Percentiles rank a stretch among this genome's conserved stretches.
phyloP scores from a whole-genome alignment of 2,888 invertebrate genomes.

The Steinernema carpocapsae region DNA sequence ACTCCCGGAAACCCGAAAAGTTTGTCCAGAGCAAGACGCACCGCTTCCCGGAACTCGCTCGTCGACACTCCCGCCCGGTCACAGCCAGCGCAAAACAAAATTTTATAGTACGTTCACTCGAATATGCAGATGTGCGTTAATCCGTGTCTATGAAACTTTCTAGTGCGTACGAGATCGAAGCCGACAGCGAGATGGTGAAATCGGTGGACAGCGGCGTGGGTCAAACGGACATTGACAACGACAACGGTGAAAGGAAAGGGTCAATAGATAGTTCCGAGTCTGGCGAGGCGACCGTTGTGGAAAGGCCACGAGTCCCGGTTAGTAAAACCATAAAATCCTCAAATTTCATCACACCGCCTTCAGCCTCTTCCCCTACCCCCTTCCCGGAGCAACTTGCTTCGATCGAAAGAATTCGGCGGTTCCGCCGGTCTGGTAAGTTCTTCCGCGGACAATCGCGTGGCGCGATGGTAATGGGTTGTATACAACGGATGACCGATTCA shows the following conservation, averaged over 20 bases:
- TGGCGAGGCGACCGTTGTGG: not conserved
- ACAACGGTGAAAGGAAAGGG: slow-evolving; percentile 1
- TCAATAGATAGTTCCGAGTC: slow-evolving; percentile 17
- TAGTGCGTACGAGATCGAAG: slow-evolving; percentile 5
- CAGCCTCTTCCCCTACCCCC: slow-evolving; percentile 14
- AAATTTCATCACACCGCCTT: not conserved
- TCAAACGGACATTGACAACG: slow-evolving; percentile 29
- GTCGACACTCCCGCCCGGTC: slow-evolving; percentile 5
- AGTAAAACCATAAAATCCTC: not conserved
- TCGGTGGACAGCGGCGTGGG: slow-evolving; percentile 22
- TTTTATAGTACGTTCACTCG: slow-evolving; percentile 4
- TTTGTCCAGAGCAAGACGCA: not conserved
- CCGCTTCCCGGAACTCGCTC: slow-evolving; percentile 9
- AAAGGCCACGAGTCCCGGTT: slow-evolving; percentile 6
- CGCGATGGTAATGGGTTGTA: not conserved
- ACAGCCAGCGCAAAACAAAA: not conserved
- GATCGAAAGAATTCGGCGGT: slow-evolving; percentile 25
- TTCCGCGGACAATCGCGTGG: not conserved
- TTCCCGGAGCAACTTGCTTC: slow-evolving; percentile 9
- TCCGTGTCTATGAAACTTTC: not conserved
- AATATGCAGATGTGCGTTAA: not conserved
- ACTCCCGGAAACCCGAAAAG: not conserved
- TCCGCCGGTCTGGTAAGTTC: slow-evolving; percentile 29
- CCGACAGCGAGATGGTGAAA: slow-evolving; percentile 6
- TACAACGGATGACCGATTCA: slow-evolving; percentile 24